Percentiles rank a stretch among this genome's conserved stretches.
These are phyloP conservation scores for Rhincodon typus DNA, from an alignment of 2,797 vertebrate genomes.

Conservation along the genomic window DNA sequence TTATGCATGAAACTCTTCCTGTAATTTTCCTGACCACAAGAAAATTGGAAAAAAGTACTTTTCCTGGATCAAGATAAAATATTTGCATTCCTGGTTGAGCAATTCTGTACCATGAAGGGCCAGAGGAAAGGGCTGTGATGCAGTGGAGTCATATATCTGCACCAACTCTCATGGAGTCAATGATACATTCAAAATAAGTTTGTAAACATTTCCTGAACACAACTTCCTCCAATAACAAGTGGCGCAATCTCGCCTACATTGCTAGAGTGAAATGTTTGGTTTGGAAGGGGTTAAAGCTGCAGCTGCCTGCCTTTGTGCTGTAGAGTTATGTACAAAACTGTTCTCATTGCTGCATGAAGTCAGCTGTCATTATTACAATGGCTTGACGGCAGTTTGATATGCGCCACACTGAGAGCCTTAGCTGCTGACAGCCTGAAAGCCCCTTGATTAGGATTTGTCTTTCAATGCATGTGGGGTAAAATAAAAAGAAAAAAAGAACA, in stretches of 20 bases:
- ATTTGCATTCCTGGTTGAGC: not conserved
- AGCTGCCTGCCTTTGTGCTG: slow-evolving; percentile 54
- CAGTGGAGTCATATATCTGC: not conserved
- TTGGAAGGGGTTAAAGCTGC: slow-evolving; percentile 57
- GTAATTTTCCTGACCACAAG: not conserved
- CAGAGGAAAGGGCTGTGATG: no score
- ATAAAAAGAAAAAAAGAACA: slow-evolving; percentile 56
- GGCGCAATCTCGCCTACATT: not conserved
- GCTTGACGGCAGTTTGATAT: slow-evolving; percentile 52
- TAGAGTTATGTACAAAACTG: slow-evolving; percentile 56
- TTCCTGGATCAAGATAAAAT: not conserved
- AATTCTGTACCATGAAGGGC: not conserved
- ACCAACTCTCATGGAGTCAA: not conserved
- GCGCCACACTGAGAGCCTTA: slow-evolving; percentile 55
- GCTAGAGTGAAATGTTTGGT: not conserved
- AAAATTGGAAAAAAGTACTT: not conserved
- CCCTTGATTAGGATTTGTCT: slow-evolving; percentile 65
- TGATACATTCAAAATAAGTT: not conserved
- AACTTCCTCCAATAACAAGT: not conserved
- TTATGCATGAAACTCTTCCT: not conserved
- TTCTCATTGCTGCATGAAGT: slow-evolving; percentile 61
- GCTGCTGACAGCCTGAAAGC: slow-evolving; percentile 41
- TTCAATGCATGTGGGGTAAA: slow-evolving; percentile 55
- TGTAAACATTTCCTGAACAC: not conserved
- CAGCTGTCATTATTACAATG: slow-evolving; percentile 68